Evolutionary conservation across 1,140 invertebrate species (phyloP).

Genomic region (Trichonephila clavipes): DNA sequence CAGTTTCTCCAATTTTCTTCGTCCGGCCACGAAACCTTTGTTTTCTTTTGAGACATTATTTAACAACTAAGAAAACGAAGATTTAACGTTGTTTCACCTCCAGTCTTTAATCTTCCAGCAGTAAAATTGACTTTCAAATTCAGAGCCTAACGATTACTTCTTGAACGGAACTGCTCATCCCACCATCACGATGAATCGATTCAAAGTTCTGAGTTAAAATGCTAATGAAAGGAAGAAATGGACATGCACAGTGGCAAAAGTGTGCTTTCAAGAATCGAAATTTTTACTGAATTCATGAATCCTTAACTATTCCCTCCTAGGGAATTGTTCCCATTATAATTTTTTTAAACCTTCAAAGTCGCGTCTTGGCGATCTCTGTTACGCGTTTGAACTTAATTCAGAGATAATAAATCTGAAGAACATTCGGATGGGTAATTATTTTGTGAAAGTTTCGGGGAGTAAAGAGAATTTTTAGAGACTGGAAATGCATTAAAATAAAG

Average conservation of each 20-base stretch:
- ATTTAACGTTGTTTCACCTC: not conserved
- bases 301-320: slow-evolving; percentile 17
- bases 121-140: slow-evolving; percentile 21
- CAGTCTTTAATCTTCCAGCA: not conserved
- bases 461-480: not conserved
- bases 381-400: not conserved
- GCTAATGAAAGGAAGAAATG: not conserved
- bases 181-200: not conserved
- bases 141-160: not conserved
- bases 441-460: not conserved
- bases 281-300: slow-evolving; percentile 31
- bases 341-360: not conserved
- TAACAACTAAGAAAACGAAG: too few species aligned
- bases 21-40: not conserved
- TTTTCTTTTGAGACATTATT: not conserved
- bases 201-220: not conserved
- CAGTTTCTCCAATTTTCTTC: not conserved
- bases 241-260: not conserved
- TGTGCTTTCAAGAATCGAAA: not conserved
- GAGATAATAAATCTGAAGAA: not conserved
- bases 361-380: not conserved
- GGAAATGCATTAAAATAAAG: not conserved
- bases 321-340: not conserved
- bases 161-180: not conserved
- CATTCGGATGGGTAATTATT: not conserved